Percentiles rank a stretch among this genome's conserved stretches.
Evolutionary conservation across 2,888 invertebrate species (phyloP).

Genomic region (Drosophila picticornis): DNA sequence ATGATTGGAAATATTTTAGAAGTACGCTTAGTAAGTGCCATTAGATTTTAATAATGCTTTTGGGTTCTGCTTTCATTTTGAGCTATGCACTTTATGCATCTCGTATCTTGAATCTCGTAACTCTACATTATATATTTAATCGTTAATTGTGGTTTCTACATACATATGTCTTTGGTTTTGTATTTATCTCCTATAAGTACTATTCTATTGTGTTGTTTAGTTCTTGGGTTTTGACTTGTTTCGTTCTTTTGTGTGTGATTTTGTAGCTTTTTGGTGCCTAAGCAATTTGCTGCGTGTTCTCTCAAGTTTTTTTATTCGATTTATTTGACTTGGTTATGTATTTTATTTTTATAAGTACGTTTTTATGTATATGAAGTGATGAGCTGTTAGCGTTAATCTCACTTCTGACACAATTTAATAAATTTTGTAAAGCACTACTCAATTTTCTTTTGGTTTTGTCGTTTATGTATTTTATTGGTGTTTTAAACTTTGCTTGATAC

Average conservation of each 20-base stretch:
- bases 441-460: neutral
- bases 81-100: slow-evolving; percentile 40
- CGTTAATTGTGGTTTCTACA: slow-evolving; percentile 45
- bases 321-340: slow-evolving; percentile 33
- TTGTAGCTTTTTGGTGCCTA: slow-evolving; percentile 81
- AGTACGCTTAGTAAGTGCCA: slow-evolving; percentile 29
- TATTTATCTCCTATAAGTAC: slow-evolving; percentile 46
- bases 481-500: slow-evolving; percentile 17
- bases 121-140: slow-evolving; percentile 42
- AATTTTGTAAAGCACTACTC: slow-evolving; percentile 12
- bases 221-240: slow-evolving; percentile 58
- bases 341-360: slow-evolving; percentile 25
- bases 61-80: slow-evolving; percentile 34
- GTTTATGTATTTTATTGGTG: slow-evolving; percentile 14
- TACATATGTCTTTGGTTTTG: slow-evolving; percentile 28
- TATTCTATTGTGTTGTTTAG: slow-evolving; percentile 59
- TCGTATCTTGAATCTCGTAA: slow-evolving; percentile 34
- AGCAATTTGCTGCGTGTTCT: slow-evolving; percentile 78
- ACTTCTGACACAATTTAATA: slow-evolving; percentile 25
- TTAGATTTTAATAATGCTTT: slow-evolving; percentile 30
- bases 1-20: slow-evolving; percentile 25
- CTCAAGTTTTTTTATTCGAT: slow-evolving; percentile 50
- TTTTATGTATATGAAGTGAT: slow-evolving; percentile 38
- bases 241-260: slow-evolving; percentile 61
- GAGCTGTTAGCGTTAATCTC: slow-evolving; percentile 44